Base-by-base conservation (phyloP, 2,113 vertebrate species). In the Dipodomys merriami region DNA sequence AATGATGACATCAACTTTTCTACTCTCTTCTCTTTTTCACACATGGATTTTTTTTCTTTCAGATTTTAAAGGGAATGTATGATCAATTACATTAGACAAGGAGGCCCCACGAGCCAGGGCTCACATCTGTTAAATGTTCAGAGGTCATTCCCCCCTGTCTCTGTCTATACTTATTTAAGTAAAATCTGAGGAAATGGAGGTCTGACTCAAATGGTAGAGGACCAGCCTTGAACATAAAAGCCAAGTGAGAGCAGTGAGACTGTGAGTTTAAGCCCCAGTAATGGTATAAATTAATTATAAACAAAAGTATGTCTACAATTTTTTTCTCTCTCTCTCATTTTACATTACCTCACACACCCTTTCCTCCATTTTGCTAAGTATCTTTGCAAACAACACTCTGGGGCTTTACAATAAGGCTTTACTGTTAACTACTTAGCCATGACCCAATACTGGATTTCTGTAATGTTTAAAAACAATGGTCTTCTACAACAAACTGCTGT, bases 11-110 rank as follows among this genome's bases (percentile, higher is more conserved):
- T 83, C 86, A 74, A 86, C 29, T 91, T 93, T 80, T 53, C 20
- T n/a, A 69, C 53, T 94, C 88, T 76, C 44, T 92, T 88, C 65
- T 87, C 62, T 60, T 95, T 74, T 89, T 71, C n/a, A 88, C 68
- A 46, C n/a, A 64, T 39, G 79, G 7, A 78, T 72, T 13, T 64
- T 69, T 39, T 81, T 86, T 67, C 33, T 30, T 27, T 1, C 0
- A 44, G 15, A 69, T 85, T 83, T 89, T 62, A 91, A 89, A 95
- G n/a, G 53, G 60, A 79, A 72, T 39, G 9, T 15, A 35, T 82
- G 57, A 76, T 83, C n/a, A 39, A 71, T 18, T 68, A 33, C 12
- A 81, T 49, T 49, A 49, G 76, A 57, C 76, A 82, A 64, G 35
- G 30, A 88, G 44, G 8, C 74, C 18, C 68, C n/a, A 84, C 27